Percentiles rank a stretch among this genome's conserved stretches.
These are phyloP conservation scores for Phaethon lepturus DNA, from an alignment of 2,113 vertebrate species.

Conservation along the genomic window DNA sequence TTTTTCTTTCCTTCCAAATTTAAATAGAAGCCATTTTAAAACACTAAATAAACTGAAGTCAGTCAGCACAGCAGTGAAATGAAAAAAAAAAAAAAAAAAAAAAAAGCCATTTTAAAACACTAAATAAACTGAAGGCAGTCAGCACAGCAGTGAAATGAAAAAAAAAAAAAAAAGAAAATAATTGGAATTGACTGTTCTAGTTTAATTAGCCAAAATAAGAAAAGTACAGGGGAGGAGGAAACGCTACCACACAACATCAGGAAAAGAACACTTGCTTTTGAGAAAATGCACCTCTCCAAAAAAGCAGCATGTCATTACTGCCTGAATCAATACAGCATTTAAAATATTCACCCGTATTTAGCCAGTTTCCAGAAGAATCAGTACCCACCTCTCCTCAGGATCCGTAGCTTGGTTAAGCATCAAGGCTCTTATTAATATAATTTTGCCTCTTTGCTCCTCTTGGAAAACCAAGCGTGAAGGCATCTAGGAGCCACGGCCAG, in stretches of 20 bases:
- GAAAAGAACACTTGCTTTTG: conserved; percentile 24
- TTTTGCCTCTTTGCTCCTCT: not conserved
- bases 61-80: not conserved
- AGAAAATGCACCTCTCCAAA: not conserved
- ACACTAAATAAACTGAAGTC: conserved; percentile 8
- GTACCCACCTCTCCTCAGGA: not conserved
- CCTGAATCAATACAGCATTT: not conserved
- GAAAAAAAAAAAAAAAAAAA: not conserved
- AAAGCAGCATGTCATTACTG: conserved; percentile 36
- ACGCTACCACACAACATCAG: not conserved
- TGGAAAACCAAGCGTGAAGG: not conserved
- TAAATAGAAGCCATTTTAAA: conserved; percentile 53
- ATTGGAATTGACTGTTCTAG: not conserved
- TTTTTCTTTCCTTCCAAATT: conserved; percentile 57
- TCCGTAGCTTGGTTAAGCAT: not conserved
- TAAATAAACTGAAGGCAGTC: conserved; percentile 12
- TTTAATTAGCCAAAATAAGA: conserved; percentile 35
- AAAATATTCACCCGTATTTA: not conserved
- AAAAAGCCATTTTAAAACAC: conserved; percentile 13
- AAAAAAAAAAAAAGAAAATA: not conserved
- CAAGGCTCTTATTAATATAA: not conserved
- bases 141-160: not conserved
- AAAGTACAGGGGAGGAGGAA: not conserved
- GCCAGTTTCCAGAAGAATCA: not conserved
- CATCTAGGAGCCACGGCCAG: not conserved